Conservation (phyloP, 2,888 invertebrate genomes). For the Aphrophora alni region DNA sequence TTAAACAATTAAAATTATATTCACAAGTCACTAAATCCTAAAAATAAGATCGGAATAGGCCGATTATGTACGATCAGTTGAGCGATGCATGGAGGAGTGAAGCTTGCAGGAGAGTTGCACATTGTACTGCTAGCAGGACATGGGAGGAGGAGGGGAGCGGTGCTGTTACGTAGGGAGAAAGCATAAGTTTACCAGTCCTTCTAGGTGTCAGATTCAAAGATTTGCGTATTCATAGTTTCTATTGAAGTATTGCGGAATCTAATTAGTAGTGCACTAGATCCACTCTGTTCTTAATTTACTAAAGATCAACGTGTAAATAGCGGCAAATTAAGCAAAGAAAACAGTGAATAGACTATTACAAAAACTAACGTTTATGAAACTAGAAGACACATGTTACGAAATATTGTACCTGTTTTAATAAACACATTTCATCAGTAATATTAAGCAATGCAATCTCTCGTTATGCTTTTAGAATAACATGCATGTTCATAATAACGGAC, state of each 20-base stretch:
- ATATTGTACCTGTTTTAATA: neutral
- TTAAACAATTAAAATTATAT: neutral
- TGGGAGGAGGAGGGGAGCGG: neutral
- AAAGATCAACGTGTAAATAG: neutral
- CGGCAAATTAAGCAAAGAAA: neutral
- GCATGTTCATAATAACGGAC: too few relatives aligned
- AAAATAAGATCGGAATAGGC: neutral
- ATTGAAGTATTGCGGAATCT: neutral
- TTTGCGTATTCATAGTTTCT: neutral
- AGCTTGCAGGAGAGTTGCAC: neutral
- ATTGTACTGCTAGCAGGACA: neutral
- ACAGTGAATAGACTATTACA: neutral
- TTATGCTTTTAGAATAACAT: too few relatives aligned
- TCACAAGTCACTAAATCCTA: neutral
- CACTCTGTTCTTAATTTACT: neutral
- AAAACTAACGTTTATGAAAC: neutral
- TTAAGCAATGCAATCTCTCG: too few relatives aligned
- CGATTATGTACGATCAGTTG: neutral
- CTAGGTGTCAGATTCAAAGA: neutral
- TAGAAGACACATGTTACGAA: neutral
- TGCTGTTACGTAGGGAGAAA: neutral
- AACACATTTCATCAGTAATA: neutral
- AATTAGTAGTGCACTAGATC: neutral
- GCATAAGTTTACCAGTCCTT: neutral
- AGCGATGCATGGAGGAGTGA: neutral